Conservation (phyloP, 2,797 vertebrate species). For the Oreortyx pictus region DNA sequence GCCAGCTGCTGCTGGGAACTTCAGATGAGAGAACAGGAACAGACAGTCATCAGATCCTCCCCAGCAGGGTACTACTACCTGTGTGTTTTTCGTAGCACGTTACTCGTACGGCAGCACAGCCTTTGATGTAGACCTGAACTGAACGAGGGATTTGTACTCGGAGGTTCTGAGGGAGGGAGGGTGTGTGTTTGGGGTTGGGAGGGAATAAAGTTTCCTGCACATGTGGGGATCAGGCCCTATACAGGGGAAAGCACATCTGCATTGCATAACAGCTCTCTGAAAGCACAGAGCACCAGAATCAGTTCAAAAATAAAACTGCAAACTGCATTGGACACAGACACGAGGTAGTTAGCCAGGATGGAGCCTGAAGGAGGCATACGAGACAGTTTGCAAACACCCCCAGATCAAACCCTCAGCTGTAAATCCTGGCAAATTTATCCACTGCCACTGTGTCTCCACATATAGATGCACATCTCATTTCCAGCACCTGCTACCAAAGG, state of each 20-base stretch:
- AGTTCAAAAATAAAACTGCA: neutral
- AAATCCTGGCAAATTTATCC: neutral
- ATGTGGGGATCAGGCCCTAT: fast-evolving
- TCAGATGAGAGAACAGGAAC: conserved; percentile 11
- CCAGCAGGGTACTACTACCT: neutral
- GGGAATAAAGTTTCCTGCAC: neutral
- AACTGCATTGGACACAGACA: conserved; percentile 26
- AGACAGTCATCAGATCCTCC: neutral
- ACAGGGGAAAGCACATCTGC: neutral
- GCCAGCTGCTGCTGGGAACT: neutral
- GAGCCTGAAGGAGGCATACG: neutral
- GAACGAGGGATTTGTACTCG: neutral
- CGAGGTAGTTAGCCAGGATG: neutral
- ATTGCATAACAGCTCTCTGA: neutral
- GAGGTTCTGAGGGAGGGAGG: fast-evolving
- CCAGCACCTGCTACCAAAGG: neutral
- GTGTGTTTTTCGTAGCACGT: neutral
- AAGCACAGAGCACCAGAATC: neutral
- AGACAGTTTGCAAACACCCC: neutral
- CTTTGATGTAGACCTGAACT: neutral
- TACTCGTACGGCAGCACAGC: neutral
- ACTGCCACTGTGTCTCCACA: fast-evolving
- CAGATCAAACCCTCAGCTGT: conserved; percentile 17
- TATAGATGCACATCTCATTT: neutral
- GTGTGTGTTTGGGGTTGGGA: neutral